Conservation (phyloP, 2,888 invertebrate species). For the Polylopha cassiicola region DNA sequence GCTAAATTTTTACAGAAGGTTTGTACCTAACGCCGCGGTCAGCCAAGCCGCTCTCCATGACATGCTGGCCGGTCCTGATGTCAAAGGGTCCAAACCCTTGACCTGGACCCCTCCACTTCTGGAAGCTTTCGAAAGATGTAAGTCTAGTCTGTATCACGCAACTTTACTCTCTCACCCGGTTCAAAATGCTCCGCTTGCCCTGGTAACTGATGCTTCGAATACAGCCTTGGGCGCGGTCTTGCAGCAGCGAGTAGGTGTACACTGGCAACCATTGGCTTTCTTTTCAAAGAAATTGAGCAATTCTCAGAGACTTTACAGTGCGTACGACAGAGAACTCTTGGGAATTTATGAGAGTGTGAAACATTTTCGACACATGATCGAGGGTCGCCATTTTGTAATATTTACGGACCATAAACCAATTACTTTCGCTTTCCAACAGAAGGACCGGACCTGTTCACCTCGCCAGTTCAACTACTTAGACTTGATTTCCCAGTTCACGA, state of each 20-base stretch:
- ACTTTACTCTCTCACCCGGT: conserved; percentile 40
- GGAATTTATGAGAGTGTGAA: conserved; percentile 38
- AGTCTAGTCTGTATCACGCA: conserved; percentile 31
- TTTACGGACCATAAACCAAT: conserved; percentile 41
- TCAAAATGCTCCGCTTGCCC: conserved; percentile 29
- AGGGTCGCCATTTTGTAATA: conserved; percentile 36
- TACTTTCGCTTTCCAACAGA: conserved; percentile 35
- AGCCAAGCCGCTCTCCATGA: conserved; percentile 37
- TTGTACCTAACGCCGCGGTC: conserved; percentile 35
- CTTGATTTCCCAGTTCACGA: conserved; percentile 37
- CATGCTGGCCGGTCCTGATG: conserved; percentile 26
- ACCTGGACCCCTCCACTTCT: conserved; percentile 23
- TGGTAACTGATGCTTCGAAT: conserved; percentile 47
- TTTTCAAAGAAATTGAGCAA: conserved; percentile 40
- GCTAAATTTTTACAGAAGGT: conserved; percentile 30
- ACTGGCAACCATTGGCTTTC: conserved; percentile 44
- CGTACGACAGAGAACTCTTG: conserved; percentile 46
- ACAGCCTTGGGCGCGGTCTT: conserved; percentile 43
- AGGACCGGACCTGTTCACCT: conserved; percentile 32
- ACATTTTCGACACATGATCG: conserved; percentile 38
- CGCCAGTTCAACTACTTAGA: conserved; percentile 36
- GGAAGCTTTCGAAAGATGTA: conserved; percentile 31
- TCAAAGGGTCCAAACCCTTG: conserved; percentile 32
- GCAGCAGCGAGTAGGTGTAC: conserved; percentile 33
- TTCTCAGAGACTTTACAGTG: conserved; percentile 36